These are phyloP conservation scores for Cervus canadensis DNA, from an alignment of 2,113 vertebrate genomes.

Conservation along the genomic window DNA sequence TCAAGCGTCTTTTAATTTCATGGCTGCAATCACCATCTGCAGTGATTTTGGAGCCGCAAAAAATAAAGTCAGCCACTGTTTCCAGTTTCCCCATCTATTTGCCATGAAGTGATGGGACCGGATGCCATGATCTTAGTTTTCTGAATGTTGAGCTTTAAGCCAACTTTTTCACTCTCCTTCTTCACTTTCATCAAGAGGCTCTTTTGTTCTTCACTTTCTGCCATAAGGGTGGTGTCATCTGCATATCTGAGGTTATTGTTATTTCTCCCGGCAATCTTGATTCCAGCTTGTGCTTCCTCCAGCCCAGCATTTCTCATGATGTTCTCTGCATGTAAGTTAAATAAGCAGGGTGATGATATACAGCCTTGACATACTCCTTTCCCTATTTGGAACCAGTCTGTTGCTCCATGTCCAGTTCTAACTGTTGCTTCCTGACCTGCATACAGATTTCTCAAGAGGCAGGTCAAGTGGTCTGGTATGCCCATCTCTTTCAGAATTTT, in stretches of 20 bases:
- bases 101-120: not conserved
- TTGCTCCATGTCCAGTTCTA: not conserved
- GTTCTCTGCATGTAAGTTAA: not conserved
- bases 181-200: not conserved
- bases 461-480: not conserved
- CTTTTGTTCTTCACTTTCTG: not conserved
- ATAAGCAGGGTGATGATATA: not conserved
- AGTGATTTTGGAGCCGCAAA: accelerated
- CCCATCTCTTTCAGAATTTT: not conserved
- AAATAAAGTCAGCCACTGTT: not conserved
- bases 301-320: not conserved
- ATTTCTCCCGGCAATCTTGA: not conserved
- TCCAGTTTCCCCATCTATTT: not conserved
- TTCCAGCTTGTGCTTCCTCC: not conserved
- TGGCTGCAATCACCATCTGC: accelerated
- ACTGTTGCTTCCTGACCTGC: not conserved
- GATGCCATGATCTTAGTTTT: not conserved
- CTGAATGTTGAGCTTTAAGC: not conserved
- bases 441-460: not conserved
- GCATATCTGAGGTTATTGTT: not conserved
- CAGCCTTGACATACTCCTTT: not conserved
- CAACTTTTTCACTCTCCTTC: not conserved
- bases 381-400: not conserved
- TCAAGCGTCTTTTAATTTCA: not conserved
- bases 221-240: not conserved